A percentile compares a stretch with the other conserved stretches of the same genome.
These are phyloP conservation scores for Cephalopterus ornatus DNA, from an alignment of 2,113 vertebrate genomes.

Conservation along the genomic window DNA sequence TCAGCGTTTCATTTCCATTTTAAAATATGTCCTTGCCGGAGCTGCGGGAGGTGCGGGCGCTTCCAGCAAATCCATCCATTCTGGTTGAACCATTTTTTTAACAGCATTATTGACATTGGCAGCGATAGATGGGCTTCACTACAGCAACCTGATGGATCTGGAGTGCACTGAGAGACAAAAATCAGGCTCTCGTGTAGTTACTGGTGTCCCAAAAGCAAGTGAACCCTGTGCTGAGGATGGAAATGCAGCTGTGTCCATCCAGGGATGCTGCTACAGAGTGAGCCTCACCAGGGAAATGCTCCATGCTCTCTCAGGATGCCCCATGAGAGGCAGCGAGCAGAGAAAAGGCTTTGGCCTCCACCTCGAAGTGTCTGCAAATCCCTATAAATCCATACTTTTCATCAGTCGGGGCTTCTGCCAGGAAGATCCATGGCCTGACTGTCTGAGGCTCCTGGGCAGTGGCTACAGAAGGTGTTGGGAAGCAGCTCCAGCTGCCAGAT, in stretches of 20 bases:
- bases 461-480: not conserved
- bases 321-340: accelerated
- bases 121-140: not conserved
- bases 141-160: not conserved
- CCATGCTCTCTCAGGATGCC: not conserved
- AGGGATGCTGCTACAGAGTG: not conserved
- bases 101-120: not conserved
- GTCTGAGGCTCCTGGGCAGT: not conserved
- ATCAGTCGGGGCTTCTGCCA: not conserved
- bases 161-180: not conserved
- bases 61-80: not conserved
- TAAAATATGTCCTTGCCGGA: conserved; percentile 3
- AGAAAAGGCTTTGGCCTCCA: not conserved
- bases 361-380: not conserved
- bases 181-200: not conserved
- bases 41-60: not conserved
- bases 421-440: not conserved
- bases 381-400: not conserved
- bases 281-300: not conserved
- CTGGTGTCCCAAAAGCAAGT: not conserved
- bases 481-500: not conserved
- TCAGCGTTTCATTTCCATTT: conserved; percentile 54
- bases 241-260: not conserved
- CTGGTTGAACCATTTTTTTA: not conserved
- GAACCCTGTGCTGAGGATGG: accelerated